phyloP scores from a whole-genome alignment of 2,888 invertebrate species.

The Dilophus febrilis region DNA sequence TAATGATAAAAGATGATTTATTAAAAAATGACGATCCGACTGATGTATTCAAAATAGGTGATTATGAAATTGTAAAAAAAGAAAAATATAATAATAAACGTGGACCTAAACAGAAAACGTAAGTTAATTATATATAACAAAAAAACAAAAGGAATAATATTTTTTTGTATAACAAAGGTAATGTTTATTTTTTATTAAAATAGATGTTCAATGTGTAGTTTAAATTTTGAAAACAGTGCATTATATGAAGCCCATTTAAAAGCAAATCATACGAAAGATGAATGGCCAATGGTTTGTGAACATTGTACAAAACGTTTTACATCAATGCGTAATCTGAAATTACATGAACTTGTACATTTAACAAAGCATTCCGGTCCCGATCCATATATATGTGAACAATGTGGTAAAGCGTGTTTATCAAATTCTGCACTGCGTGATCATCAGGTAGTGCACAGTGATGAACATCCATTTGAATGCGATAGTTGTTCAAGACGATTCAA shows the following conservation, averaged over 20 bases:
- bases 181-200: neutral
- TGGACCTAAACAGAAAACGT: too few relatives aligned
- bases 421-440: constrained; percentile 33
- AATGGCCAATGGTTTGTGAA: constrained; percentile 6
- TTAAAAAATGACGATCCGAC: neutral
- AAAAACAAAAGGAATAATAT: neutral
- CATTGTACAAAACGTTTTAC: constrained; percentile 12
- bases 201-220: constrained; percentile 7
- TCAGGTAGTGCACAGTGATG: constrained; percentile 31
- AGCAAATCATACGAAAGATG: constrained; percentile 4
- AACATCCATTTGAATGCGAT: constrained; percentile 29
- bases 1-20: too few relatives aligned
- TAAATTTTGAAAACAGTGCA: constrained; percentile 5
- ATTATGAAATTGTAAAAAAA: too few relatives aligned
- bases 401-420: constrained; percentile 31
- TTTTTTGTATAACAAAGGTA: neutral
- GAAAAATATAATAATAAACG: too few relatives aligned
- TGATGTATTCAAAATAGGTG: neutral
- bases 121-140: neutral
- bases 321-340: constrained; percentile 11
- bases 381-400: constrained; percentile 32
- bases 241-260: constrained; percentile 7
- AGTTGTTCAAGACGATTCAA: constrained; percentile 26
- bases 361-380: constrained; percentile 23
- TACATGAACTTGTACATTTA: constrained; percentile 14